Evolutionary conservation across 2,113 vertebrate species (phyloP).

Genomic region (Eubucco bourcierii): DNA sequence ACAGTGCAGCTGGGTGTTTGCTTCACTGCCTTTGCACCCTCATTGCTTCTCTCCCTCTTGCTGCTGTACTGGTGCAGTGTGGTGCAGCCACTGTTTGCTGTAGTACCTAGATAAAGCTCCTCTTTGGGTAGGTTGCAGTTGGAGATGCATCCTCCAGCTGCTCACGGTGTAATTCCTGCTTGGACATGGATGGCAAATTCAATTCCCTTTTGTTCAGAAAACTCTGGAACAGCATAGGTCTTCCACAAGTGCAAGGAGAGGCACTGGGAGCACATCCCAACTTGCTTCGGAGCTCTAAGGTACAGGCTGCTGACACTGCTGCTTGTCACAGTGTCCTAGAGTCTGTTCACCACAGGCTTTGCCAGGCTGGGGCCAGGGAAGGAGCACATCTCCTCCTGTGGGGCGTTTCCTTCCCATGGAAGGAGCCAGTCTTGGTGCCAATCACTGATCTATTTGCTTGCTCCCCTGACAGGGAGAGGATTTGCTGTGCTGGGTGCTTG

Average conservation of each 20-base stretch:
- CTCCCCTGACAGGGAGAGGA: neutral
- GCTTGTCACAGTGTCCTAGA: neutral
- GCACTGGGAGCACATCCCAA: neutral
- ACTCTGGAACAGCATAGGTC: neutral
- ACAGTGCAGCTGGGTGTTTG: neutral
- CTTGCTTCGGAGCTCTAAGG: neutral
- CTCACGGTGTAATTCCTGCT: neutral
- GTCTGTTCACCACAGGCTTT: neutral
- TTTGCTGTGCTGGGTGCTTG: neutral
- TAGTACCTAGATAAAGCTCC: neutral
- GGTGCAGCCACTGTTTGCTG: fast-evolving
- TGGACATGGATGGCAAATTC: neutral
- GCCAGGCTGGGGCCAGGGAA: neutral
- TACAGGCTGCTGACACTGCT: neutral
- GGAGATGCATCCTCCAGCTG: neutral
- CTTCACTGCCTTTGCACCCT: neutral
- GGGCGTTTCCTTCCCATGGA: neutral
- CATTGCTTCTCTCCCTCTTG: neutral
- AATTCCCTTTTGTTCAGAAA: neutral
- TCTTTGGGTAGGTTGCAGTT: neutral
- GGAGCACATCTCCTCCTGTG: neutral
- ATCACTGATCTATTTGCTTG: neutral
- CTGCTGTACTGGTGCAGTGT: neutral
- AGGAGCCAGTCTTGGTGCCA: neutral
- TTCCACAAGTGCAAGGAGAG: neutral